Conservation (phyloP, 2,797 vertebrate genomes). For the Fratercula arctica region DNA sequence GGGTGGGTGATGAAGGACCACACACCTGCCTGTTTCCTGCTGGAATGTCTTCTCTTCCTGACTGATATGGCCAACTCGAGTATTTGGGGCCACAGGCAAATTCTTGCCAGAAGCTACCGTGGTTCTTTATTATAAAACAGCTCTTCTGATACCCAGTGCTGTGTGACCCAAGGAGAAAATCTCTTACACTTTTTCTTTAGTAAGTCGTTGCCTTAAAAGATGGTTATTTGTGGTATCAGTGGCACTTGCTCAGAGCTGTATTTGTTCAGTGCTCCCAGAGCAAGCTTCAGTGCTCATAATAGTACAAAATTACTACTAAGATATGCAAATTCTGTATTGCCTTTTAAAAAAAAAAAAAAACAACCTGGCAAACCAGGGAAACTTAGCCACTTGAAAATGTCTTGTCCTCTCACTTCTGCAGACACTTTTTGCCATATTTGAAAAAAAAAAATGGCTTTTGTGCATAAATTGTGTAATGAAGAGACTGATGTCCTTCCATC, state of each 20-base stretch:
- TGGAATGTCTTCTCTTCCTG: background rate
- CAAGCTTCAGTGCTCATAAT: background rate
- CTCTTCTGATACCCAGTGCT: background rate
- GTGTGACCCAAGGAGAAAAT: background rate
- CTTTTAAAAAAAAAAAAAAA: background rate
- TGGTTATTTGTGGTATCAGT: background rate
- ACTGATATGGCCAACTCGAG: background rate
- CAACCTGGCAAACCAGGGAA: background rate
- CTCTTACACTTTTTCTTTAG: fast-evolving
- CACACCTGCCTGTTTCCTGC: background rate
- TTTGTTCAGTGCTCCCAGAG: background rate
- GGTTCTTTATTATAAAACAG: background rate
- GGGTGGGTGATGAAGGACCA: background rate
- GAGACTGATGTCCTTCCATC: background rate
- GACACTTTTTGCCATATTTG: background rate
- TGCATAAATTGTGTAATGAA: background rate
- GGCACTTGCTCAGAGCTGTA: background rate
- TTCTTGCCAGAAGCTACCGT: background rate
- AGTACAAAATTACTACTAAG: background rate
- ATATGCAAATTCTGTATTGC: background rate
- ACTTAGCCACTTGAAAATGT: background rate
- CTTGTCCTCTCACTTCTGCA: background rate
- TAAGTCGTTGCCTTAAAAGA: background rate
- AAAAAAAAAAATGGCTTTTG: background rate
- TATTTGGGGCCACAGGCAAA: background rate